Conservation (phyloP, 2,888 invertebrate species). For the Yponomeuta evonymella region DNA sequence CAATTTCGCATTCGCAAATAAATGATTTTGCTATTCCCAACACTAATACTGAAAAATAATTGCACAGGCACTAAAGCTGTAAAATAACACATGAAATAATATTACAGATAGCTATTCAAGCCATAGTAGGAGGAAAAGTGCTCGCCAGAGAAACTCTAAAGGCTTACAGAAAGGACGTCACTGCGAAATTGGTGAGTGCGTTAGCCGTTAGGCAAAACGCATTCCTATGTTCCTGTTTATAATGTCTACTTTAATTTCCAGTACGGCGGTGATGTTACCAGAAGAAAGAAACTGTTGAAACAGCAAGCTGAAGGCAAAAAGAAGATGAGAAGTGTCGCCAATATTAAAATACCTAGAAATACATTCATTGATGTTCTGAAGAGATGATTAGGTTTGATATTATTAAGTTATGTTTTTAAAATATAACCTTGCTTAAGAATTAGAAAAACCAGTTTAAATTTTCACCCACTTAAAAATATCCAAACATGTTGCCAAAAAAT, state of each 20-base stretch:
- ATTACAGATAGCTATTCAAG: conserved; percentile 88
- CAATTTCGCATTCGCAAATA: too few relatives aligned
- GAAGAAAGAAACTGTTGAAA: conserved; percentile 91
- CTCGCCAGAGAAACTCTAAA: conserved; percentile 90
- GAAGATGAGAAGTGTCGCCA: conserved; percentile 93
- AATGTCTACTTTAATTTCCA: conserved; percentile 36
- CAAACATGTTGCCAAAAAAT: too few relatives aligned
- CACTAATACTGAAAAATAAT: too few relatives aligned
- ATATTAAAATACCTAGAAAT: conserved; percentile 92
- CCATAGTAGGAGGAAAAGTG: conserved; percentile 85
- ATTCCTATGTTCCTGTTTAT: neutral
- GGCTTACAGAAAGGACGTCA: conserved; percentile 93
- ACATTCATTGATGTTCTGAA: conserved; percentile 95
- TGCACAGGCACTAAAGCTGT: neutral
- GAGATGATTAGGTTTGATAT: conserved; percentile 57
- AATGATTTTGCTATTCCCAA: too few relatives aligned
- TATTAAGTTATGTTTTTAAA: neutral
- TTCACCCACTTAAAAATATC: too few relatives aligned
- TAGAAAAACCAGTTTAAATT: neutral
- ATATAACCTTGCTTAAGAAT: neutral
- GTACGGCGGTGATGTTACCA: conserved; percentile 95
- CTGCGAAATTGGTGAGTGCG: conserved; percentile 87
- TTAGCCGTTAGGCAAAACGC: conserved; percentile 14
- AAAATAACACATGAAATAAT: neutral
- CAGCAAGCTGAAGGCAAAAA: conserved; percentile 96